phyloP scores from a whole-genome alignment of 2,888 invertebrate genomes.

The Cheilosia urbana region DNA sequence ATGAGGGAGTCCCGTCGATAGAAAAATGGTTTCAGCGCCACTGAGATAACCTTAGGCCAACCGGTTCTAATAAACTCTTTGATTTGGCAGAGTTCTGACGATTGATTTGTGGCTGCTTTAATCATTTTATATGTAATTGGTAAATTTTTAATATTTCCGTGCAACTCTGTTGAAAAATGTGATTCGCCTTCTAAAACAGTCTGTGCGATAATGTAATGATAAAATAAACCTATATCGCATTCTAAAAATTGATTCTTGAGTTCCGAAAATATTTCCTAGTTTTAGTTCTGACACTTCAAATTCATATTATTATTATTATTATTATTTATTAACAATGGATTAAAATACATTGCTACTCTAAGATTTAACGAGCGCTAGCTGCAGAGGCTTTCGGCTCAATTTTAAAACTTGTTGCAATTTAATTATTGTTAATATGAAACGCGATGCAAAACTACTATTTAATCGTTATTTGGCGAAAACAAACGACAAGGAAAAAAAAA shows the following conservation, averaged over 20 bases:
- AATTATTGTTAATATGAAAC: too few species aligned
- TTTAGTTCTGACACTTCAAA: slow-evolving; percentile 53
- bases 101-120: slow-evolving; percentile 26
- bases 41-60: slow-evolving; percentile 28
- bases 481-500: too few species aligned
- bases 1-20: slow-evolving; percentile 40
- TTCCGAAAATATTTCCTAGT: slow-evolving; percentile 65
- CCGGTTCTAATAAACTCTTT: slow-evolving; percentile 17
- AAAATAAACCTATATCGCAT: slow-evolving; percentile 61
- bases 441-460: too few species aligned
- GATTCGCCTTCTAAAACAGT: slow-evolving; percentile 43
- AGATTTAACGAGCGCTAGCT: too few species aligned
- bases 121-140: slow-evolving; percentile 47
- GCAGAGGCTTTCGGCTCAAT: too few species aligned
- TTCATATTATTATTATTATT: too few species aligned
- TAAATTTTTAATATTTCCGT: slow-evolving; percentile 28
- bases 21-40: slow-evolving; percentile 26
- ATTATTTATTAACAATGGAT: too few species aligned
- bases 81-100: slow-evolving; percentile 5
- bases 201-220: slow-evolving; percentile 65
- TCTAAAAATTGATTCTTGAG: slow-evolving; percentile 62
- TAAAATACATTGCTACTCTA: too few species aligned
- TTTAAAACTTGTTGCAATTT: too few species aligned
- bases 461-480: too few species aligned
- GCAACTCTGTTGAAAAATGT: slow-evolving; percentile 37